Base-by-base conservation (phyloP, 1,140 invertebrate species). In the Zaprionus lachaisei region DNA sequence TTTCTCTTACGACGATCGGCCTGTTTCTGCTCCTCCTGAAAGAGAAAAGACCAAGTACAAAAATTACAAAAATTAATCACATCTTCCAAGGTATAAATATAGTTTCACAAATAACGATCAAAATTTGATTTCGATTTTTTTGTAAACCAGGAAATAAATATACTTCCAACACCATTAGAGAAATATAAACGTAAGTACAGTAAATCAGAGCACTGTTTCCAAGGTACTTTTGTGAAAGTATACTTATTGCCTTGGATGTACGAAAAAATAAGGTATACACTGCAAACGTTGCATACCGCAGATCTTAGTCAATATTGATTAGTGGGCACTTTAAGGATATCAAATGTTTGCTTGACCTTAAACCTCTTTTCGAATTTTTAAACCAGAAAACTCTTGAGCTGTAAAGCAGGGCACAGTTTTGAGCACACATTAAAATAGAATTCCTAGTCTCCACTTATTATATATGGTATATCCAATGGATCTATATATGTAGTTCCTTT, bases 21-120 rank as follows among this genome's bases (percentile, higher is more conserved):
- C 70, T 92, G 85, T 79, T 83, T 92, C 66, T 81, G 91, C 81
- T 92, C 91, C 91, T 92, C 91, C 91, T 92, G 79, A 58, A 92
- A 86, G 11, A 44, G 14, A 60, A 28, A 56, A 28, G 44, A 62
- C 17, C 67, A 65, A 69, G 24, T 64, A 34, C 58, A 64, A 28
- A 17, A 5, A 17, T 31, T 22, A 20, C 5, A n/a, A 24, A 26
- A 41, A 20, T 54, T 51, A 69, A 31, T 56, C 31, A 34, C 41
- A 7, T 5, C 3, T 41, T 69, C 79, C 63, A 81, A 87, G 83
- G 77, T 67, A 73, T 77, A 90, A 91, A 61, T 85, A 91, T 78
- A 85, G 22, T 86, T 91, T 85, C 85, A 89, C 85, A 89, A 85
- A 74, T 56, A 54, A 63, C 60, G 24, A 69, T 58, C 60, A 71